Conservation (phyloP, 2,888 invertebrate species). For the Nemurella pictetii region DNA sequence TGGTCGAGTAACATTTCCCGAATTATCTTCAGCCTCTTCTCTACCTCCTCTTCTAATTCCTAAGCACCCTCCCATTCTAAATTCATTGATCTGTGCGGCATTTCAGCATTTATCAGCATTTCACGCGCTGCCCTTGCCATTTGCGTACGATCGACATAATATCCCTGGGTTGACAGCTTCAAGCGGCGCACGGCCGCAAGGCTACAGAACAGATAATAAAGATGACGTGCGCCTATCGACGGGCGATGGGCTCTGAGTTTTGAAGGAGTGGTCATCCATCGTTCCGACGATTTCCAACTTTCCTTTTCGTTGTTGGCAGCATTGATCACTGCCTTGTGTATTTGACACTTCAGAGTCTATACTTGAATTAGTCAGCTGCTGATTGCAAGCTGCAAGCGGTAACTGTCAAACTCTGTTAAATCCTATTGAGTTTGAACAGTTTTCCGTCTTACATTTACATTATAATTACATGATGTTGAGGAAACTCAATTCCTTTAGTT, state of each 20-base stretch:
- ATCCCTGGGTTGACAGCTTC: slow-evolving; percentile 7
- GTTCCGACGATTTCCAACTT: not conserved
- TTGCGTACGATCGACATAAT: slow-evolving; percentile 49
- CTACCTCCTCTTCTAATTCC: slow-evolving; percentile 80
- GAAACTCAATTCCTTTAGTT: not conserved
- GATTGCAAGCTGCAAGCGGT: not conserved
- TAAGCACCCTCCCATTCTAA: slow-evolving; percentile 87
- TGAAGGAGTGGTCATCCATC: slow-evolving; percentile 11
- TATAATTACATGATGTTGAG: not conserved
- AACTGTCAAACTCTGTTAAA: not conserved
- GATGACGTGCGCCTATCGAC: slow-evolving; percentile 2
- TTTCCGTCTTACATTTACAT: not conserved
- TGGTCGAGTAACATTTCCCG: slow-evolving; percentile 78
- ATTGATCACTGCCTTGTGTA: not conserved
- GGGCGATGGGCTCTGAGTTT: not conserved
- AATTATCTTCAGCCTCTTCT: slow-evolving; percentile 78
- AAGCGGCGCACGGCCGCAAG: slow-evolving; percentile 4
- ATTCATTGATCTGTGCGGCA: slow-evolving; percentile 57
- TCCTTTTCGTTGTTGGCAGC: not conserved
- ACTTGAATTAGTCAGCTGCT: not conserved
- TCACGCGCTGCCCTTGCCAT: slow-evolving; percentile 50
- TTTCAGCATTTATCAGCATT: slow-evolving; percentile 54
- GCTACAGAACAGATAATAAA: not conserved
- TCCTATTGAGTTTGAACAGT: not conserved
- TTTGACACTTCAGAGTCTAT: not conserved